These are phyloP conservation scores for Herpailurus yagouaroundi DNA, from an alignment of 2,113 vertebrate species.

Conservation along the genomic window DNA sequence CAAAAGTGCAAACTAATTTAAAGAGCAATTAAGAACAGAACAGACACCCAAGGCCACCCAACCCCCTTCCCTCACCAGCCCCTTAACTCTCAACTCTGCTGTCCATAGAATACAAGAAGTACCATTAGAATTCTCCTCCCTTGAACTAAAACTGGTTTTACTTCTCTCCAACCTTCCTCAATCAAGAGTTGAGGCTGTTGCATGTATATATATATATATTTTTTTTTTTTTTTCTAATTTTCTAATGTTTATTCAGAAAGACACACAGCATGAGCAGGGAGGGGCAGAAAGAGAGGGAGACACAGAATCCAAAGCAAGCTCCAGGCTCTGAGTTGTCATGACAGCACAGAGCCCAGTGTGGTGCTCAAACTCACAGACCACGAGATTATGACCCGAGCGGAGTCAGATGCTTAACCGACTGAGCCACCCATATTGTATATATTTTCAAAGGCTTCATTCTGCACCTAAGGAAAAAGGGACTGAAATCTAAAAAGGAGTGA, in stretches of 20 bases:
- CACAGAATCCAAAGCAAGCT: too few species aligned
- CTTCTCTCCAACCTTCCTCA: neutral
- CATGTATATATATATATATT: neutral
- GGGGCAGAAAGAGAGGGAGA: too few species aligned
- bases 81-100: neutral
- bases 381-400: too few species aligned
- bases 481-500: neutral
- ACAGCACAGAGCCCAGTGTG: too few species aligned
- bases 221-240: too few species aligned
- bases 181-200: neutral
- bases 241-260: too few species aligned
- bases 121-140: neutral
- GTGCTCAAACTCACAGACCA: too few species aligned
- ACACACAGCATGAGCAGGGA: too few species aligned
- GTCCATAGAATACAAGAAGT: neutral
- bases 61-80: neutral
- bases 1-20: constrained; percentile 30
- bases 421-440: neutral
- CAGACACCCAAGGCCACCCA: neutral
- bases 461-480: neutral
- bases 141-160: neutral
- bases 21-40: neutral
- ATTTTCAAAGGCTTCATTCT: neutral
- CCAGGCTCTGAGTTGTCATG: too few species aligned
- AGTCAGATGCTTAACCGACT: too few species aligned